A percentile compares a stretch with the other conserved stretches of the same genome.
Evolutionary conservation across 2,113 vertebrate species (phyloP).

Genomic region (Plestiodon gilberti): DNA sequence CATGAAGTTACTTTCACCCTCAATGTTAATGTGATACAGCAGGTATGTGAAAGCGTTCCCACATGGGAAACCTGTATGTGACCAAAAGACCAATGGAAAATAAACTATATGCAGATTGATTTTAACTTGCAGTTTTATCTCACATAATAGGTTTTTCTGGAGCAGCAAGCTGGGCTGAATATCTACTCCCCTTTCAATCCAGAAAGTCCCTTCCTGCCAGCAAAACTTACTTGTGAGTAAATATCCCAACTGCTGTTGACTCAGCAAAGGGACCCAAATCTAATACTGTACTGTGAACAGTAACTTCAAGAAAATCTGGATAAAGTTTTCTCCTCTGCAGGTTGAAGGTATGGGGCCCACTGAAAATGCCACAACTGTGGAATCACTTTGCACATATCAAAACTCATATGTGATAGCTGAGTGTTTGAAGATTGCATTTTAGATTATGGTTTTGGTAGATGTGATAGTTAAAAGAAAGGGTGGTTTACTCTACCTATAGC

Average conservation of each 20-base stretch:
- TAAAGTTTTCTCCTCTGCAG: no score
- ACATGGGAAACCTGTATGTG: neutral
- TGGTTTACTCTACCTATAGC: neutral
- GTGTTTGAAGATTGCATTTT: neutral
- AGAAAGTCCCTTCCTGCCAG: no score
- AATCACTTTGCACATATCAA: neutral
- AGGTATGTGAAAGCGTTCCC: neutral
- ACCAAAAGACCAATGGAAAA: neutral
- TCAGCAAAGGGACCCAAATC: no score
- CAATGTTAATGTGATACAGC: neutral
- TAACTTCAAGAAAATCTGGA: no score
- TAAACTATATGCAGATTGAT: no score
- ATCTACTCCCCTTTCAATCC: no score
- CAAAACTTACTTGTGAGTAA: no score
- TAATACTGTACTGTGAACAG: no score
- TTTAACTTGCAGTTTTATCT: no score
- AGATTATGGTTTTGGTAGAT: neutral
- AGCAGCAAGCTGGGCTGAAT: no score
- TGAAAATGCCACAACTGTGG: neutral
- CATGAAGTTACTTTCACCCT: neutral
- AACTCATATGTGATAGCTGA: neutral
- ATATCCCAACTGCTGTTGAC: no score
- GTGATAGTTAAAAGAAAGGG: neutral
- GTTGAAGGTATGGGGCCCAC: neutral
- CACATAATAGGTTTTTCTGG: no score